phyloP scores from a whole-genome alignment of 2,888 invertebrate genomes.

The Epirrhoe alternata region DNA sequence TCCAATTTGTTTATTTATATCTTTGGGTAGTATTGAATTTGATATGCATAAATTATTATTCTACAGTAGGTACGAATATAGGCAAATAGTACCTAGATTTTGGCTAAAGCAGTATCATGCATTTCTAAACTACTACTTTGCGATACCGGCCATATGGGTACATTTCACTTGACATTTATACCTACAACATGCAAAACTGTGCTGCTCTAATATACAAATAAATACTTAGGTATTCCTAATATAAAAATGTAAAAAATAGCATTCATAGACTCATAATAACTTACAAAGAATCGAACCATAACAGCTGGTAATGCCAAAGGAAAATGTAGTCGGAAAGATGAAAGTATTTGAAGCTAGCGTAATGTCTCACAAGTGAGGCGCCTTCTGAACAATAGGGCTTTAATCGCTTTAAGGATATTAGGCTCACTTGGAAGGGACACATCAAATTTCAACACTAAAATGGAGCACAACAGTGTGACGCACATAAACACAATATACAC shows the following conservation, averaged over 20 bases:
- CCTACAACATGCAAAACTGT: slow-evolving; percentile 38
- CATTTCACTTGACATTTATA: slow-evolving; percentile 14
- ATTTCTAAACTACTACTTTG: slow-evolving; percentile 31
- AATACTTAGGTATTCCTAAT: slow-evolving; percentile 6
- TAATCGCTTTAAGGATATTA: slow-evolving; percentile 64
- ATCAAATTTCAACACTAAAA: slow-evolving; percentile 75
- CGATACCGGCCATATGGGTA: slow-evolving; percentile 26
- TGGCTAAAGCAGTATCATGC: slow-evolving; percentile 36
- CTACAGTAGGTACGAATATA: slow-evolving; percentile 7
- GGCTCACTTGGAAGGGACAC: slow-evolving; percentile 78
- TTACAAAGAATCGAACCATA: slow-evolving; percentile 45
- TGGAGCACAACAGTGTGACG: slow-evolving; percentile 83
- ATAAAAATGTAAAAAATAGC: slow-evolving; percentile 28
- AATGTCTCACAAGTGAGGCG: slow-evolving; percentile 85
- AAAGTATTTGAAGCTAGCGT: slow-evolving; percentile 65
- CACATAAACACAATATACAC: slow-evolving; percentile 82
- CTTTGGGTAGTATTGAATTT: slow-evolving; percentile 24
- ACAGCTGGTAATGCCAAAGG: slow-evolving; percentile 48
- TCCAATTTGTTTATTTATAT: slow-evolving; percentile 19
- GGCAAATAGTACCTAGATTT: not conserved
- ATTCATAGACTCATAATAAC: slow-evolving; percentile 35
- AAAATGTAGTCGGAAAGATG: slow-evolving; percentile 50
- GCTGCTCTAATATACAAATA: slow-evolving; percentile 22
- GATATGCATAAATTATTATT: slow-evolving; percentile 12
- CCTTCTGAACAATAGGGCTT: slow-evolving; percentile 68